These are phyloP conservation scores for Drymonia ruficornis DNA, from an alignment of 2,888 invertebrate species.

Conservation along the genomic window DNA sequence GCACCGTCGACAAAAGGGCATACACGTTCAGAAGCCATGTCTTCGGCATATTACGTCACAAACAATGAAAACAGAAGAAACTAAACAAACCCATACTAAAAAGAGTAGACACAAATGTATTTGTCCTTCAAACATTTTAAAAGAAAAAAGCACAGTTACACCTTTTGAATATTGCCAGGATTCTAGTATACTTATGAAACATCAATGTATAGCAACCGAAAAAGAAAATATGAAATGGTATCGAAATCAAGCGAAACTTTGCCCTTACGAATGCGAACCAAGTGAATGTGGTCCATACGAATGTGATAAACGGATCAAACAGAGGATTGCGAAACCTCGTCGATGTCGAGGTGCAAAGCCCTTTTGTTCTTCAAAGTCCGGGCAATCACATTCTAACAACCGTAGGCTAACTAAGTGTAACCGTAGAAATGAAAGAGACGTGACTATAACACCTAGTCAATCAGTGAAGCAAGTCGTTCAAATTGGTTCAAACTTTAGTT, in stretches of 20 bases:
- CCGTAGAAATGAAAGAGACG: neutral
- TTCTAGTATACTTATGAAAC: slow-evolving; percentile 18
- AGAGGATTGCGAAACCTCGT: slow-evolving; percentile 10
- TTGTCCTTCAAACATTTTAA: slow-evolving; percentile 22
- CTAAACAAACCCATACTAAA: slow-evolving; percentile 18
- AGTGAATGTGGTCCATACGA: slow-evolving; percentile 35
- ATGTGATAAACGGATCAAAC: slow-evolving; percentile 21
- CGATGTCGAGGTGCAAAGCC: neutral
- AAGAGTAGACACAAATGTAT: slow-evolving; percentile 25
- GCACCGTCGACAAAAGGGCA: slow-evolving; percentile 12
- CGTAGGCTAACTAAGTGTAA: no score
- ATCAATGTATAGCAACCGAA: slow-evolving; percentile 11
- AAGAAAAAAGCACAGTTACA: slow-evolving; percentile 10
- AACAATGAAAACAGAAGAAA: slow-evolving; percentile 11
- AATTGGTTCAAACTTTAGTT: slow-evolving; percentile 15
- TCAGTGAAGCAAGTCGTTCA: slow-evolving; percentile 8
- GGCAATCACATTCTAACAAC: neutral
- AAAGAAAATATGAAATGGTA: slow-evolving; percentile 11
- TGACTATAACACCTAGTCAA: neutral
- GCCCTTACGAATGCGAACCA: slow-evolving; percentile 38
- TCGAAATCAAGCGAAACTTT: slow-evolving; percentile 4
- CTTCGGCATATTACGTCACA: slow-evolving; percentile 11
- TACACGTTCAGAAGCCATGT: slow-evolving; percentile 15
- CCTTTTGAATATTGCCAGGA: slow-evolving; percentile 7
- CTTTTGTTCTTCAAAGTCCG: slow-evolving; percentile 7